Conservation (phyloP, 1,140 invertebrate species). For the Antheraea mylitta region DNA sequence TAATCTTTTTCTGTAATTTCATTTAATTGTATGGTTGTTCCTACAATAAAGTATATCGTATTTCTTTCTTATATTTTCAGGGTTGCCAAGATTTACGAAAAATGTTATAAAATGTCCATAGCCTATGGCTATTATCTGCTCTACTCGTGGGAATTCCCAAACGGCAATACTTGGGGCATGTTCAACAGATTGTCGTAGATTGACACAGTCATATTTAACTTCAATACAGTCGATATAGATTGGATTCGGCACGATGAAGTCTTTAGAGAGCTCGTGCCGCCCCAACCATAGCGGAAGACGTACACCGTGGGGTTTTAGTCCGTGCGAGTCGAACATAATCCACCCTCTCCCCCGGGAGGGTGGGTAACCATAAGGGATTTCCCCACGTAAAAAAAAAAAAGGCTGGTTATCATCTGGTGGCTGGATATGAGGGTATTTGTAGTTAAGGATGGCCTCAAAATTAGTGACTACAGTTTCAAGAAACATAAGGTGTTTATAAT, state of each 20-base stretch:
- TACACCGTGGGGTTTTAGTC: too few relatives aligned
- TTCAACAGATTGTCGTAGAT: conserved; percentile 13
- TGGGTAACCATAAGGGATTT: too few relatives aligned
- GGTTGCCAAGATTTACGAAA: conserved; percentile 25
- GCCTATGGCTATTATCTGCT: conserved; percentile 20
- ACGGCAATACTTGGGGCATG: conserved; percentile 19
- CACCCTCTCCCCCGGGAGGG: too few relatives aligned
- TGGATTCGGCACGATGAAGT: too few relatives aligned
- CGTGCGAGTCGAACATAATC: too few relatives aligned
- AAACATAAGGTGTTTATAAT: conserved; percentile 21
- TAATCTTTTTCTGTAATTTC: too few relatives aligned
- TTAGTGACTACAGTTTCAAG: conserved; percentile 17
- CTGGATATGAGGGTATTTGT: conserved; percentile 32
- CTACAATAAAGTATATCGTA: too few relatives aligned
- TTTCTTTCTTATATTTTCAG: conserved; percentile 32
- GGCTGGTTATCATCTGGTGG: conserved; percentile 22
- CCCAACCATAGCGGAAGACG: too few relatives aligned
- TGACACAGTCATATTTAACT: conserved; percentile 31
- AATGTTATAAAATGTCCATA: conserved; percentile 13
- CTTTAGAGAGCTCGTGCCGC: too few relatives aligned
- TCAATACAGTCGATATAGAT: conserved; percentile 21
- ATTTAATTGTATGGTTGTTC: too few relatives aligned
- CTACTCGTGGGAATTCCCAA: conserved; percentile 26
- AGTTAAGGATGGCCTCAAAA: conserved; percentile 29
- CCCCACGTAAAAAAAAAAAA: too few relatives aligned